These are phyloP conservation scores for Mus pahari DNA, from an alignment of 2,113 vertebrate species.

Conservation along the genomic window DNA sequence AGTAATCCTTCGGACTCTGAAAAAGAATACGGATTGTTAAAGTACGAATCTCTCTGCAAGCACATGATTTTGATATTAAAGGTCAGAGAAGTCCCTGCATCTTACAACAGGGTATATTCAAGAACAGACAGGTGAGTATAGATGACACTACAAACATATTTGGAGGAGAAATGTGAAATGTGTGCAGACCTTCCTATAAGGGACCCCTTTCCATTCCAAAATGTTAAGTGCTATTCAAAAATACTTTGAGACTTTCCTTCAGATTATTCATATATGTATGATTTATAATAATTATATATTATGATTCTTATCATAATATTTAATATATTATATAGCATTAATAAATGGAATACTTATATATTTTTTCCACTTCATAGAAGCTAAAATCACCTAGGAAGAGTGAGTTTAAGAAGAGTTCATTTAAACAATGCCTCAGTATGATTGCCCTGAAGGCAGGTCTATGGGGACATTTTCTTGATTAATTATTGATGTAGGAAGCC, in stretches of 20 bases:
- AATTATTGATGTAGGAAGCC: background rate
- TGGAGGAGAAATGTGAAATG: background rate
- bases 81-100: background rate
- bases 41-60: background rate
- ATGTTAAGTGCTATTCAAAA: background rate
- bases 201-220: background rate
- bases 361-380: background rate
- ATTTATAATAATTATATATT: background rate
- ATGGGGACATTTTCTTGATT: background rate
- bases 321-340: too few species aligned
- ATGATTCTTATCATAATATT: too few species aligned
- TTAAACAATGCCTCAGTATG: background rate
- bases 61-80: background rate
- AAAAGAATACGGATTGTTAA: background rate
- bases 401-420: too few species aligned
- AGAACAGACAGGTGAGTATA: background rate
- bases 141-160: background rate
- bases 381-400: background rate
- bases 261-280: background rate
- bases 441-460: background rate
- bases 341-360: too few species aligned
- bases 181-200: background rate
- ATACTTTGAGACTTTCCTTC: background rate
- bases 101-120: background rate
- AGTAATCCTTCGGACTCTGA: slow-evolving; percentile 7